Evolutionary conservation across 2,797 vertebrate genomes (phyloP), one percentile per base, ranked within the genome.

Genomic region (Craterocephalus amniculus): DNA sequence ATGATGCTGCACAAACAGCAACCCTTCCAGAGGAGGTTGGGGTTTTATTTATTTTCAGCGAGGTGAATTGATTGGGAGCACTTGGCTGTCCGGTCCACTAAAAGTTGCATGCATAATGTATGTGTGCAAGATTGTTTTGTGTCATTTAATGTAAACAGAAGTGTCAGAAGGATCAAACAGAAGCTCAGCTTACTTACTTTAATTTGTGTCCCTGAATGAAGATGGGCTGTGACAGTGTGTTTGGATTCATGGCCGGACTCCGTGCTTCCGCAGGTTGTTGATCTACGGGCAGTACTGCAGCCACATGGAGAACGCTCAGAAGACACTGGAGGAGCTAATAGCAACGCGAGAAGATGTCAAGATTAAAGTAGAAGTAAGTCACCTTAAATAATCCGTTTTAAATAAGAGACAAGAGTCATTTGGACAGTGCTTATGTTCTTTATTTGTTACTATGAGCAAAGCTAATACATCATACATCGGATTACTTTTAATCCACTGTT

Each of bases 241-340:
- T 59, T 12, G 20, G n/a, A 71, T 43, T 78, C 66, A 84, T 34
- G 14, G 9, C 7, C 36, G 29, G 5, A 3, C 38, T 70, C 22
- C 78, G 52, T 67, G 38, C 27, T 4, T 77, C 29, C 11, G 0
- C 88, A 99, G 98, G 94, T 93, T 99, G 78, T 85, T 99, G 91
- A 97, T 99, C 88, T 99, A 99, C 0, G 97, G 97, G n/a, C 96
- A 96, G 70, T 99, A 99, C 93, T 99, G 97, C 93, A 99, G 98
- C 90, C 96, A 93, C 90, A 97, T 99, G 96, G 98, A 99, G 32
- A 95, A 95, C 0, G 97, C 97, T 27, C 97, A 99, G 93, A 97
- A 94, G 87, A 97, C 96, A 0, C 94, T 99, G 88, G 97, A 96
- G 74, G 96, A 97, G 63, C 94, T 99, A 58, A 95, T 98, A 0